Evolutionary conservation across 2,888 invertebrate genomes (phyloP), one percentile per base, ranked within the genome.

Genomic region (Villa cingulata): DNA sequence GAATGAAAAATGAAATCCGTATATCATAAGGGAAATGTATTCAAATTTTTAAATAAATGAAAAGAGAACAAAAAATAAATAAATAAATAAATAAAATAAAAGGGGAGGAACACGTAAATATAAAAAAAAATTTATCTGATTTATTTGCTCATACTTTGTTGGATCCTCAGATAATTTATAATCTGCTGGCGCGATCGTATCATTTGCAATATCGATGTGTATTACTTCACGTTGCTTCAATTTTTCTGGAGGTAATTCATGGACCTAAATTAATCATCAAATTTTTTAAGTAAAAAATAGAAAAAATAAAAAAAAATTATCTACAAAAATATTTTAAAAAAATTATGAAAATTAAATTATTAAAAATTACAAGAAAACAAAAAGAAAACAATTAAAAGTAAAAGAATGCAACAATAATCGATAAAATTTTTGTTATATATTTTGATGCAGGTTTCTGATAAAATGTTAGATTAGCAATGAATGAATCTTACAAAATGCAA

Each of bases 141-240:
- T 37, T 34, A 37, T 23, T 7, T 41, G 37, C 37, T 37, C 15
- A 48, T 55, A 63, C 61, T 57, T 59, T 58, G 65, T 62, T 17
- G 92, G 92, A 71, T 91, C 90, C 66, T 88, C 87, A 54, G 79
- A 83, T 39, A 80, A 74, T 70, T 92, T 92, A 72, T 90, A 94
- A 74, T 98, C 97, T 58, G 82, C 75, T 43, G 78, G 63, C 48
- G 77, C 66, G 34, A 87, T 73, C 6, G 84, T 75, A 72, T 96
- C 96, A 72, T 94, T 91, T 48, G 96, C 91, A 70, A 98, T 96
- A 73, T 98, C 96, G 68, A 99, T 89, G 66, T 80, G 75, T 19
- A 94, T 80, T 27, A 97, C 80, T 59, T 96, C 91, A 58, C 97
- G 81, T 55, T 78, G 74, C 70, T 86, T 87, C 60, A 97, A 73